Base-by-base conservation (phyloP, 2,888 invertebrate species). In the Hartigia nigra region DNA sequence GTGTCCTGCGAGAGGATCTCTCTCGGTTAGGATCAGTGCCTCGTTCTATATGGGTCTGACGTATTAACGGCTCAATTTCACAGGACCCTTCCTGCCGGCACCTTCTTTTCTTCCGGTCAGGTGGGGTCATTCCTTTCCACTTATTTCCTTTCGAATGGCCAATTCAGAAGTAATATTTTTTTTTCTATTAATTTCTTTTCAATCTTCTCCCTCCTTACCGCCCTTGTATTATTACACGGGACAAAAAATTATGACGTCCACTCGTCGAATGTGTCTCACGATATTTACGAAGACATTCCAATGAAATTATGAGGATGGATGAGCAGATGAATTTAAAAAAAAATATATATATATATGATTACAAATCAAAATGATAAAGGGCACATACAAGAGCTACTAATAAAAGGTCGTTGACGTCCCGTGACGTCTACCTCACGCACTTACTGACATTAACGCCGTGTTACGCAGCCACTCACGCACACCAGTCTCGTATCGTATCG, bases 41-140 rank as follows among this genome's bases (percentile, higher is more conserved):
- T 34, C 69, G 75, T 72, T 23, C 72, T 12, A 72, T 72, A 31
- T 31, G 31, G 72, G 1, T 12, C 31, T 72, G 72, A 72, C 85
- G 88, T 86, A 88, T 88, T 90, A 90, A 90, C 90, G 88, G 90
- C 90, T 90, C 90, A 90, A 90, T 90, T 90, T 90, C 90, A 90
- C 89, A 88, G 83, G 72, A 32, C 32, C 34, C 72, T 32, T 14
- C 72, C 72, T 23, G 12, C 31, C 72, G 12, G 72, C 72, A 72
- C 32, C 72, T 31, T 31, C 31, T 1, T 72, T 23, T 23, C 72
- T 72, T 72, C 72, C 72, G 72, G 72, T 72, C 72, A 70, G 12
- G 70, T 31, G 70, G 70, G 70, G 70, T 70, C 70, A 70, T 70
- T 70, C 12, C 39, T 39, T 39, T 39, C 39, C 14, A 23, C 55